phyloP scores from a whole-genome alignment of 2,797 vertebrate species.

The Myotis pilosus region DNA sequence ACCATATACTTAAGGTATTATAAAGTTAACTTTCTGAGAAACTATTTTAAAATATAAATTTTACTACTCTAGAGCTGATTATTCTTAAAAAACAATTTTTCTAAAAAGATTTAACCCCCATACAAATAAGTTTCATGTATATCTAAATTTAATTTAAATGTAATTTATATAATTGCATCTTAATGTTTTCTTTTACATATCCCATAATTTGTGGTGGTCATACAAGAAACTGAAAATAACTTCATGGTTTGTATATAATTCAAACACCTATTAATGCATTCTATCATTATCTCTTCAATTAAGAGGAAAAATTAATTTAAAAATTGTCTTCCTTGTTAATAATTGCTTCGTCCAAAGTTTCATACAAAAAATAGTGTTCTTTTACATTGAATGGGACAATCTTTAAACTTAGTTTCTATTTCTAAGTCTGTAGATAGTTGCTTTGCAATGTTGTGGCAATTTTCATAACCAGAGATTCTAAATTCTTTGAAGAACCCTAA shows the following conservation, averaged over 20 bases:
- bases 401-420: constrained; percentile 12
- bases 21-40: not conserved
- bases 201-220: not conserved
- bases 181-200: constrained; percentile 24
- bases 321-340: not conserved
- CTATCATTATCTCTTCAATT: not conserved
- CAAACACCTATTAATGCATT: not conserved
- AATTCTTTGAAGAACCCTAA: not conserved
- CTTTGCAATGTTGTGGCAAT: not conserved
- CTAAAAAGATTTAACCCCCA: constrained; percentile 7
- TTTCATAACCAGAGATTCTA: not conserved
- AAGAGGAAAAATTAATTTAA: not conserved
- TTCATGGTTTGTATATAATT: not conserved
- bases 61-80: constrained; percentile 32
- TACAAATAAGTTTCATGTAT: not conserved
- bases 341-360: not conserved
- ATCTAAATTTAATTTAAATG: constrained; percentile 45
- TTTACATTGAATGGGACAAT: not conserved
- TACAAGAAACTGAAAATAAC: not conserved
- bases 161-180: constrained; percentile 16
- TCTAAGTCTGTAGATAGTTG: not conserved
- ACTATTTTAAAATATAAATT: constrained; percentile 40
- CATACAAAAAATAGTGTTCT: constrained; percentile 6
- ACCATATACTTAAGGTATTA: not conserved
- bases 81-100: not conserved